Evolutionary conservation across 1,140 invertebrate species (phyloP).

Genomic region (Parasteatoda tepidariorum): DNA sequence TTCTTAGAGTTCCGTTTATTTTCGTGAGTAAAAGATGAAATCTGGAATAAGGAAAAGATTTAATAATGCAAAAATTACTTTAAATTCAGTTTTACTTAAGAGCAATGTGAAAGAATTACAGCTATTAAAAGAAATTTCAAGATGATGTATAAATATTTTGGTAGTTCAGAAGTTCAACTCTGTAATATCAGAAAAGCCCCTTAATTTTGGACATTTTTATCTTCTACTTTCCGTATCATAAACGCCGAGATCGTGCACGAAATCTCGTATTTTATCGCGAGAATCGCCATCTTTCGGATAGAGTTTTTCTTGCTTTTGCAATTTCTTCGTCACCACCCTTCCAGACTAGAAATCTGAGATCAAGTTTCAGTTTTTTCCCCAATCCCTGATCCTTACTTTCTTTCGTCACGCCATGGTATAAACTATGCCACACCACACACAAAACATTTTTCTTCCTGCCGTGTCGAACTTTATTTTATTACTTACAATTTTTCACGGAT

Average conservation of each 20-base stretch:
- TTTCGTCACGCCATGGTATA: slow-evolving; percentile 34
- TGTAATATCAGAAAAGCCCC: slow-evolving; percentile 4
- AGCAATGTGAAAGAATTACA: too few species aligned
- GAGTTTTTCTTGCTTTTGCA: not conserved
- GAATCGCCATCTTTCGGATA: not conserved
- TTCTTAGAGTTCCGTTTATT: too few species aligned
- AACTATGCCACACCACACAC: not conserved
- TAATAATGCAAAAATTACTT: too few species aligned
- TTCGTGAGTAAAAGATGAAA: too few species aligned
- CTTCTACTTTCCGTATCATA: slow-evolving; percentile 43
- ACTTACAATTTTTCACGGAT: too few species aligned
- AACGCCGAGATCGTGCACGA: slow-evolving; percentile 37
- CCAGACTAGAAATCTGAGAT: not conserved
- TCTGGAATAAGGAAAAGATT: too few species aligned
- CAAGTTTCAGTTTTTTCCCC: slow-evolving; percentile 8
- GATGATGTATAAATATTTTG: too few species aligned
- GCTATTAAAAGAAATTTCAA: too few species aligned
- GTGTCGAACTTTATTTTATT: not conserved
- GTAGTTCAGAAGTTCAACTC: too few species aligned
- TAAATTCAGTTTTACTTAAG: too few species aligned
- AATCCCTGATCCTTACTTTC: not conserved
- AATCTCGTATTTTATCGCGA: slow-evolving; percentile 35
- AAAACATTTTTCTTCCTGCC: not conserved
- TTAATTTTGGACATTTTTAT: not conserved
- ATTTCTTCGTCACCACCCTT: slow-evolving; percentile 7